Evolutionary conservation across 1,140 invertebrate genomes (phyloP).

Genomic region (Ceratitis capitata): DNA sequence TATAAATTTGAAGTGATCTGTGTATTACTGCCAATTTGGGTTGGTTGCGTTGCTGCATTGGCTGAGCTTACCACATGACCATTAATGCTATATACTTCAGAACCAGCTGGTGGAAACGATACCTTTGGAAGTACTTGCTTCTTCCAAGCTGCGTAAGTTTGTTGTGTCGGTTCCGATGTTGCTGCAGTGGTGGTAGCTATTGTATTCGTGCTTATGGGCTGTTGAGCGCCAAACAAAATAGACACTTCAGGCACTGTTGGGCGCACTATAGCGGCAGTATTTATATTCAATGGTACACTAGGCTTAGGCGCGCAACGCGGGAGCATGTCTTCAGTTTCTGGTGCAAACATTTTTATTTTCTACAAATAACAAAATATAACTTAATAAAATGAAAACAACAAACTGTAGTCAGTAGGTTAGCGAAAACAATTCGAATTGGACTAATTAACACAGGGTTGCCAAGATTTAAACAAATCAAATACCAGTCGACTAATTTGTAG

Average conservation of each 20-base stretch:
- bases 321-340: constrained; percentile 61
- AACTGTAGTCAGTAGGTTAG: background rate
- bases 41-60: constrained; percentile 20
- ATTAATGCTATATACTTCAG: background rate
- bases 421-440: background rate
- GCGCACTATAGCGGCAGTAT: constrained; percentile 47
- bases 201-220: constrained; percentile 2
- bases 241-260: constrained; percentile 60
- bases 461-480: background rate
- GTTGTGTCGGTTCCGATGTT: constrained; percentile 33
- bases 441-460: background rate
- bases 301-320: constrained; percentile 56
- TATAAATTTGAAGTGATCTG: background rate
- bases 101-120: constrained; percentile 47
- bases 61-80: background rate
- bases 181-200: constrained; percentile 25
- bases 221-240: constrained; percentile 53
- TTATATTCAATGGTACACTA: constrained; percentile 49
- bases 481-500: too few species aligned
- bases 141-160: constrained; percentile 56
- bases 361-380: too few species aligned
- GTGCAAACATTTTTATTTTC: constrained; percentile 51
- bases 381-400: background rate
- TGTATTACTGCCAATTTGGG: background rate
- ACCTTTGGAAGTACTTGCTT: constrained; percentile 58